Conservation (phyloP, 2,797 vertebrate genomes). For the Cichlasoma orientale region DNA sequence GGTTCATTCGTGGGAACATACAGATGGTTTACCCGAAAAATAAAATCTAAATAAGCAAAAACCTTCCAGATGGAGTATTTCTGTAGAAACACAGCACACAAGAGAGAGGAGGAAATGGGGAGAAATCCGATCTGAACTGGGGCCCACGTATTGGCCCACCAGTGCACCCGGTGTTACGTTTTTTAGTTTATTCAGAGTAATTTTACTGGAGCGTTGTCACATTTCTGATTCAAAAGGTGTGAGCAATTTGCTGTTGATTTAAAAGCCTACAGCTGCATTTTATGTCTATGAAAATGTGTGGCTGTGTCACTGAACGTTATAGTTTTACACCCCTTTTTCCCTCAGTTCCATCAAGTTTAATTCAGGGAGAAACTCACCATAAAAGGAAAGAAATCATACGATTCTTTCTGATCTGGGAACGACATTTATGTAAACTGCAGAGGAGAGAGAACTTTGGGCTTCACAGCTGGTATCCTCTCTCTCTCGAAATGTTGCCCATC, state of each 20-base stretch:
- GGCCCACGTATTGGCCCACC: neutral
- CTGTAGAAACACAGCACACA: neutral
- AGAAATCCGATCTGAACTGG: neutral
- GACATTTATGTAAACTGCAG: neutral
- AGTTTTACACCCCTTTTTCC: neutral
- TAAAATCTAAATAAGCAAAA: fast-evolving
- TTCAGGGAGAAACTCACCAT: neutral
- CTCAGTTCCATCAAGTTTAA: neutral
- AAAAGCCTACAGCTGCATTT: neutral
- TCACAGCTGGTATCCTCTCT: neutral
- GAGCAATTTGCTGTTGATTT: slow-evolving; percentile 8
- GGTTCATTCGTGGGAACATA: neutral
- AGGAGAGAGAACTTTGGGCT: neutral
- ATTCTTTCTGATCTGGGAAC: neutral
- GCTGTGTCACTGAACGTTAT: neutral
- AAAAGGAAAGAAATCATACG: neutral
- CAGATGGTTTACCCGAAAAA: neutral
- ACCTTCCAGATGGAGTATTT: neutral
- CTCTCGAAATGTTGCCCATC: neutral
- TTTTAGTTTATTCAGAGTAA: neutral
- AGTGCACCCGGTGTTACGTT: neutral
- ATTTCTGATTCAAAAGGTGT: neutral
- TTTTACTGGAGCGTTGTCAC: neutral
- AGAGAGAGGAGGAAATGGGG: neutral
- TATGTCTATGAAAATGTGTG: neutral